Evolutionary conservation across 2,113 vertebrate species (phyloP), one percentile per base, ranked within the genome.

Genomic region (Cepphus grylle): DNA sequence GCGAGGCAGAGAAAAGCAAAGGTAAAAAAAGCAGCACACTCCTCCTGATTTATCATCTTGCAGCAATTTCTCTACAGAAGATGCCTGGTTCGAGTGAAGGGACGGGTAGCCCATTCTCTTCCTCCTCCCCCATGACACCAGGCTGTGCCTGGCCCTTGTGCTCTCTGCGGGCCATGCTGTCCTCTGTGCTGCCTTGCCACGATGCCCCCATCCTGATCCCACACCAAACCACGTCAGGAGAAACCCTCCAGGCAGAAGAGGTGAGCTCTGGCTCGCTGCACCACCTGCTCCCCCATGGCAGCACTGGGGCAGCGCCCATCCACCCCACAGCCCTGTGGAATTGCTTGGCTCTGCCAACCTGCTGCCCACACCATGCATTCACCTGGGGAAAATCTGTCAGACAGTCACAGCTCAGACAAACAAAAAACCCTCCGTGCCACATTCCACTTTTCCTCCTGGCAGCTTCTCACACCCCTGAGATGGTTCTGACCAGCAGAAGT

Each of bases 251-350:
- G 50, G 81, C 42, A 16, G 45, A 78, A 47, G 72, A 79, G 53
- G 9, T 5, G 55, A 62, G 53, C 29, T 45, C 36, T 50, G 65
- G 45, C 25, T 90, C 5, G 1, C 45, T 62, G 65, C 52, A 38
- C 52, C 1, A 5, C 43, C 67, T 65, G 65, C 58, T 82, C 36
- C 65, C 32, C 42, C 27, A 2, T 1, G 59, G 9, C 32, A 30
- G 36, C 26, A 8, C 16, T 8, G 30, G 19, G 43, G 29, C 65
- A 78, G n/a, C 2, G 0, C 36, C 52, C 11, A 1, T 12, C 19
- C 7, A 1, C n/a, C 19, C 63, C 0, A 0, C 63, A 56, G 40
- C 18, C 29, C 4, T 4, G 5, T 4, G 3, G 40, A 49, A 43
- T 3, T 0, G 65, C 45, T 6, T 0, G 59, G 72, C 50, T 82